Conservation (phyloP, 2,113 vertebrate genomes). For the Macaca mulatta region DNA sequence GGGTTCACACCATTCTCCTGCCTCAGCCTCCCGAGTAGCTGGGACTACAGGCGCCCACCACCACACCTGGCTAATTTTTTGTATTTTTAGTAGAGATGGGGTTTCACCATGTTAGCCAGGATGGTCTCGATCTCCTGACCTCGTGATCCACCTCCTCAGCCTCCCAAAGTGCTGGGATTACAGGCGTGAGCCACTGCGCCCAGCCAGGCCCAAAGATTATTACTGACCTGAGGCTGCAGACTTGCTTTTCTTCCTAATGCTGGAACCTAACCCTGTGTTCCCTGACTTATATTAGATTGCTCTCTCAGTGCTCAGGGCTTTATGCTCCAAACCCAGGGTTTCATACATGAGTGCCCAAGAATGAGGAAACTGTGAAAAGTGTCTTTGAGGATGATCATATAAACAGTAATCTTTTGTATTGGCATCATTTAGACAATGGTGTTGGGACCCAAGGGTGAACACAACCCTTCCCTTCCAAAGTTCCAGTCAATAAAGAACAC, state of each 20-base stretch:
- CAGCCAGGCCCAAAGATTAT: not conserved
- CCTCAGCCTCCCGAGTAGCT: too few relatives aligned
- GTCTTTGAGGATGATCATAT: not conserved
- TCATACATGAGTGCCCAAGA: not conserved
- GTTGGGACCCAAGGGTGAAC: not conserved
- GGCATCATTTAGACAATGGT: not conserved
- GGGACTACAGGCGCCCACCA: rapidly evolving
- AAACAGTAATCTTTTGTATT: not conserved
- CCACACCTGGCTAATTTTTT: rapidly evolving
- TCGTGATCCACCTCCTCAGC: too few relatives aligned
- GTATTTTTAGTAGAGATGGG: too few relatives aligned
- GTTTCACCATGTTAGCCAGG: too few relatives aligned
- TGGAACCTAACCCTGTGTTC: rapidly evolving
- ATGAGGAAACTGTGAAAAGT: not conserved
- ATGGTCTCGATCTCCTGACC: too few relatives aligned
- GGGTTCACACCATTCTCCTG: too few relatives aligned
- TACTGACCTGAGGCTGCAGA: too few relatives aligned
- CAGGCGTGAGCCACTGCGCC: too few relatives aligned
- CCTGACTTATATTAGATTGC: not conserved
- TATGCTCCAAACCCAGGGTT: not conserved
- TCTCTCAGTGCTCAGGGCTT: too few relatives aligned
- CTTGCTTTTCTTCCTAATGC: not conserved
- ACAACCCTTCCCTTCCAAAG: not conserved
- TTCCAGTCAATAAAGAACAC: not conserved
- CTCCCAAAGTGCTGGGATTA: too few relatives aligned